Percentiles rank a stretch among this genome's conserved stretches.
These are phyloP conservation scores for Coranthus polyacanthus DNA, from an alignment of 2,797 vertebrate species.

Conservation along the genomic window DNA sequence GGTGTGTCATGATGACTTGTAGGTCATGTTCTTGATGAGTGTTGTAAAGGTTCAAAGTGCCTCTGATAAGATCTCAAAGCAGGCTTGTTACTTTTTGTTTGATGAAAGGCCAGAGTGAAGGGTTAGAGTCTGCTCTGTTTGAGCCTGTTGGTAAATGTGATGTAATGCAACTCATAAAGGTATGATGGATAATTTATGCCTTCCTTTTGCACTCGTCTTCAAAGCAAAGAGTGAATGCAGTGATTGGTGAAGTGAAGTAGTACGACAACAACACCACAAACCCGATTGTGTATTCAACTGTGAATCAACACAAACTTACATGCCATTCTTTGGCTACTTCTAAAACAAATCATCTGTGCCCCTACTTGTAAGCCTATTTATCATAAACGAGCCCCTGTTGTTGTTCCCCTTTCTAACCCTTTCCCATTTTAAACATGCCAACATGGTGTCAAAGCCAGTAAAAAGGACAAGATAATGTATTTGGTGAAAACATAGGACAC, in stretches of 20 bases:
- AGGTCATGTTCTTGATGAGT: slow-evolving; percentile 21
- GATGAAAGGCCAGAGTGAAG: slow-evolving; percentile 49
- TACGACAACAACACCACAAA: too few relatives aligned
- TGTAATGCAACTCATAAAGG: slow-evolving; percentile 47
- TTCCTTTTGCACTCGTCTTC: background rate
- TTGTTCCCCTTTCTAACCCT: slow-evolving; percentile 6
- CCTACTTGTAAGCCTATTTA: background rate
- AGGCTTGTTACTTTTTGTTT: slow-evolving; percentile 27
- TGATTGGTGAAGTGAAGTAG: too few relatives aligned
- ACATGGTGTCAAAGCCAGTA: too few relatives aligned
- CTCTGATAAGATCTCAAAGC: slow-evolving; percentile 60
- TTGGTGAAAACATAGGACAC: slow-evolving; percentile 10
- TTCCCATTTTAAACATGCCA: slow-evolving; percentile 7
- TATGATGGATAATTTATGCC: background rate
- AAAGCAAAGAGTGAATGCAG: too few relatives aligned
- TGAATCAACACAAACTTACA: too few relatives aligned
- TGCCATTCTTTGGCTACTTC: too few relatives aligned
- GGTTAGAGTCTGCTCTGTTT: slow-evolving; percentile 46
- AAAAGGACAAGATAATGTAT: too few relatives aligned
- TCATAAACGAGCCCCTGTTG: background rate
- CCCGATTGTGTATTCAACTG: too few relatives aligned
- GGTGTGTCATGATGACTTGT: background rate
- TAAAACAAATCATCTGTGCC: background rate
- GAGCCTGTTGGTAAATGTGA: slow-evolving; percentile 58
- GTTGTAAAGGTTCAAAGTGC: slow-evolving; percentile 64